Evolutionary conservation across 2,113 vertebrate genomes (phyloP), one percentile per base, ranked within the genome.

Genomic region (Lethenteron reissneri): DNA sequence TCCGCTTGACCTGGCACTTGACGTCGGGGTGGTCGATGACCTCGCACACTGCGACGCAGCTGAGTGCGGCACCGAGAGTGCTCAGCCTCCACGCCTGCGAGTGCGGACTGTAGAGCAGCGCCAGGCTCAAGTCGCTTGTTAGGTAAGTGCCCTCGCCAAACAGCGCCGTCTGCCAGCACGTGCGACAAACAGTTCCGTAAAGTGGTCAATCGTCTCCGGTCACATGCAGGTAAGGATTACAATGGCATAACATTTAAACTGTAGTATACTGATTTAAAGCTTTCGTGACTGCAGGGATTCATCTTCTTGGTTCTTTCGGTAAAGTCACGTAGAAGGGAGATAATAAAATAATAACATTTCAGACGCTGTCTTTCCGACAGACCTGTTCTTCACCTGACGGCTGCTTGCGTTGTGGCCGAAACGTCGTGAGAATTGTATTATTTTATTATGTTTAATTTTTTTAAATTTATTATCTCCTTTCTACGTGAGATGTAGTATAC

Each of bases 91-190:
- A 99, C 9, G 88, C 85, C 0, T 83, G 87, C 72, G 88, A 82
- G 0, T 96, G 88, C 3, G 94, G 94, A 71, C 92, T 95, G 60
- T 97, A 99, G 21, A 99, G 86, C 10, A 99, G 82, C 59, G 94
- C 92, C 82, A 99, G 85, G 83, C 88, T 92, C 79, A 99, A 85
- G 82, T 97, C 94, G 76, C 92, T 96, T 78, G 89, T 97, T 73
- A 99, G 88, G 79, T 99, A 97, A 64, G 89, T 97, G 60, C 94
- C 94, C 81, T 96, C 94, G 58, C 94, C 94, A 76, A 95, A 99
- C 78, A 99, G 81, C 1, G 91, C 92, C 0, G 89, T 95, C 92
- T 99, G 80, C 59, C 81, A 80, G 2, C 4, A 68, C 41, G 41
- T 41, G 41, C 41, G 41, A 41, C 41, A 41, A 41, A 41, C 41